These are phyloP conservation scores for Sarcophaga rosellei DNA, from an alignment of 2,888 invertebrate species.

Conservation along the genomic window DNA sequence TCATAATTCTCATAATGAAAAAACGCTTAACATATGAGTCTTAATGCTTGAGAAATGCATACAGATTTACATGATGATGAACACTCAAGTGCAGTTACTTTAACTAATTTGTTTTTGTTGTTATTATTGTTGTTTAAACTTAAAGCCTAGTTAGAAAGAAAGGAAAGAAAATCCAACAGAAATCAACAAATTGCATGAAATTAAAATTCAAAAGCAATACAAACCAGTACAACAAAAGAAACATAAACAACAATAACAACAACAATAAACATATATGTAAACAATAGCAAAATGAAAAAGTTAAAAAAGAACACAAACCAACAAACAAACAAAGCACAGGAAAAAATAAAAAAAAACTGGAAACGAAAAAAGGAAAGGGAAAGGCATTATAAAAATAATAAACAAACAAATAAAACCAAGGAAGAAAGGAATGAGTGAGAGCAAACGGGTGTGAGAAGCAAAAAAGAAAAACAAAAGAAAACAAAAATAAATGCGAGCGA, in stretches of 20 bases:
- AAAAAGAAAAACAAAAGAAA: slow-evolving; percentile 30
- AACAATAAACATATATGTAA: slow-evolving; percentile 31
- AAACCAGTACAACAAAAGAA: slow-evolving; percentile 58
- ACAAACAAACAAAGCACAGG: too few relatives aligned
- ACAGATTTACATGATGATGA: slow-evolving; percentile 48
- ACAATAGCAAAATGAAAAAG: slow-evolving; percentile 46
- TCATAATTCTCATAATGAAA: background rate
- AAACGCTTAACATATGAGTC: background rate
- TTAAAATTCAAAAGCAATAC: slow-evolving; percentile 66
- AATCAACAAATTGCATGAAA: slow-evolving; percentile 67
- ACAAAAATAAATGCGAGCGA: slow-evolving; percentile 1
- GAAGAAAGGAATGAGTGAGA: background rate
- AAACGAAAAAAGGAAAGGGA: too few relatives aligned
- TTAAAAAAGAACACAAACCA: slow-evolving; percentile 20
- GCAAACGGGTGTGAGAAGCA: slow-evolving; percentile 23
- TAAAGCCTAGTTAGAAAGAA: slow-evolving; percentile 27
- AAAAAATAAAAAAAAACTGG: too few relatives aligned
- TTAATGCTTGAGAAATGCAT: slow-evolving; percentile 37
- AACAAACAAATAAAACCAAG: too few relatives aligned
- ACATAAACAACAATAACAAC: slow-evolving; percentile 13
- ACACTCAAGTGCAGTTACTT: slow-evolving; percentile 51
- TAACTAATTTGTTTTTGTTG: slow-evolving; percentile 2
- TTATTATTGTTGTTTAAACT: slow-evolving; percentile 11
- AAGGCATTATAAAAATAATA: too few relatives aligned
- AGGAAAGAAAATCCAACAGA: slow-evolving; percentile 8